Percentiles rank a stretch among this genome's conserved stretches.
phyloP scores from a whole-genome alignment of 2,797 vertebrate species.

The Neostethus bicornis region DNA sequence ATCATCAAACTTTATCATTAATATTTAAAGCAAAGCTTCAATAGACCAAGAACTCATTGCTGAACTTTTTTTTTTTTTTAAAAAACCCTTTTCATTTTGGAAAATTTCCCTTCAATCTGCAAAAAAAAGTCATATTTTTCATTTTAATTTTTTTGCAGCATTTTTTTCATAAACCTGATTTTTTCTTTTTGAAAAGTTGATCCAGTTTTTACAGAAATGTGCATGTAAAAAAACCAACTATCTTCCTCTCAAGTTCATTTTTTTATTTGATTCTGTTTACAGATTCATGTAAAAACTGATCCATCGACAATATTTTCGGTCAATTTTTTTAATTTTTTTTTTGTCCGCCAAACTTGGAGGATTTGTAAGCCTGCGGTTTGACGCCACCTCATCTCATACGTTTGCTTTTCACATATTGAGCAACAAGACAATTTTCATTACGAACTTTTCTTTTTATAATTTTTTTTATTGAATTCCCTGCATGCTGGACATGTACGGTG shows the following conservation, averaged over 20 bases:
- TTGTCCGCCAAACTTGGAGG: constrained; percentile 86
- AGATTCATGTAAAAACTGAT: constrained; percentile 85
- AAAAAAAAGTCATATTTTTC: constrained; percentile 51
- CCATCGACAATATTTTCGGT: constrained; percentile 79
- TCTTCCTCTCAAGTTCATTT: constrained; percentile 82
- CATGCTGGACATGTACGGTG: constrained; percentile 99
- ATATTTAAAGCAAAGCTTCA: constrained; percentile 70
- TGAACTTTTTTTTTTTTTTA: constrained; percentile 53
- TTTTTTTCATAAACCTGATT: constrained; percentile 67
- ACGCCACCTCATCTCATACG: constrained; percentile 94
- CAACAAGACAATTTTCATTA: constrained; percentile 87
- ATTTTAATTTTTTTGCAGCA: constrained; percentile 76
- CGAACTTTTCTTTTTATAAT: constrained; percentile 79
- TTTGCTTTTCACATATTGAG: constrained; percentile 91
- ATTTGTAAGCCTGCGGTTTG: constrained; percentile 88
- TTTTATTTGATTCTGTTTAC: constrained; percentile 79
- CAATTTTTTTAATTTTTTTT: constrained; percentile 56
- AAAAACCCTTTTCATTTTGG: constrained; percentile 36
- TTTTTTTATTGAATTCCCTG: constrained; percentile 90
- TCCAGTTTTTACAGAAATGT: constrained; percentile 84
- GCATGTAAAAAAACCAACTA: constrained; percentile 82
- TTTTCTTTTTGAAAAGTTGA: constrained; percentile 83
- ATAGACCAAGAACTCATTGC: constrained; percentile 81
- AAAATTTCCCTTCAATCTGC: constrained; percentile 63
- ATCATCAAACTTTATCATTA: constrained; percentile 69